Percentiles rank a stretch among this genome's conserved stretches.
Evolutionary conservation across 2,113 vertebrate species (phyloP).

Genomic region (Barnardius zonarius): DNA sequence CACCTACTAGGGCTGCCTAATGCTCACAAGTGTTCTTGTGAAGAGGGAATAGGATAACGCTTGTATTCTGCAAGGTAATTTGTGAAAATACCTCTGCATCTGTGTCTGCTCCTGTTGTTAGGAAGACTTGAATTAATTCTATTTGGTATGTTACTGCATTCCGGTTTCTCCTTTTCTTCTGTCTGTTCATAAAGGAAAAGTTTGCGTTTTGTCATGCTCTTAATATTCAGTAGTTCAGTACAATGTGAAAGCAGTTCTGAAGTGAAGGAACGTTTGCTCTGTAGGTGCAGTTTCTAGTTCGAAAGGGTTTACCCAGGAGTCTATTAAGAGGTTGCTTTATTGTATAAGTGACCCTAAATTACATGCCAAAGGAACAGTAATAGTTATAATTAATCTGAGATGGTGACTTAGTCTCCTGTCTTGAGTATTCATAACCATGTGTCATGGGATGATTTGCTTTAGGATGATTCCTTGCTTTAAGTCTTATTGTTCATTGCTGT

Average conservation of each 20-base stretch:
- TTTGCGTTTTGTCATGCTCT: background rate
- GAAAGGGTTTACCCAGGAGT: background rate
- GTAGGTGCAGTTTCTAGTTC: background rate
- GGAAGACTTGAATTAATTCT: background rate
- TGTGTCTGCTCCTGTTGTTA: background rate
- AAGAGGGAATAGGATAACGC: rapidly evolving
- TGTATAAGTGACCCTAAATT: background rate
- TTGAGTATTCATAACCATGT: background rate
- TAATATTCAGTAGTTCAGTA: background rate
- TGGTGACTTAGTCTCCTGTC: background rate
- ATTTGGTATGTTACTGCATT: background rate
- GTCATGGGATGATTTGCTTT: background rate
- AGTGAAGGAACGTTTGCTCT: background rate
- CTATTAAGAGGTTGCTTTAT: background rate
- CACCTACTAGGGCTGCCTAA: rapidly evolving
- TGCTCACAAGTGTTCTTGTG: background rate
- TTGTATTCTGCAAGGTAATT: background rate
- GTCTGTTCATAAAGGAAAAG: background rate
- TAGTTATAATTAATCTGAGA: background rate
- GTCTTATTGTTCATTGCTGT: background rate
- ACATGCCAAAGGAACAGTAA: background rate
- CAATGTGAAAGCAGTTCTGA: background rate
- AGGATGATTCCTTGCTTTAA: background rate
- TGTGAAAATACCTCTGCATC: background rate
- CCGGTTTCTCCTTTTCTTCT: background rate